phyloP scores from a whole-genome alignment of 2,888 invertebrate species.

The Phaedon cochleariae region DNA sequence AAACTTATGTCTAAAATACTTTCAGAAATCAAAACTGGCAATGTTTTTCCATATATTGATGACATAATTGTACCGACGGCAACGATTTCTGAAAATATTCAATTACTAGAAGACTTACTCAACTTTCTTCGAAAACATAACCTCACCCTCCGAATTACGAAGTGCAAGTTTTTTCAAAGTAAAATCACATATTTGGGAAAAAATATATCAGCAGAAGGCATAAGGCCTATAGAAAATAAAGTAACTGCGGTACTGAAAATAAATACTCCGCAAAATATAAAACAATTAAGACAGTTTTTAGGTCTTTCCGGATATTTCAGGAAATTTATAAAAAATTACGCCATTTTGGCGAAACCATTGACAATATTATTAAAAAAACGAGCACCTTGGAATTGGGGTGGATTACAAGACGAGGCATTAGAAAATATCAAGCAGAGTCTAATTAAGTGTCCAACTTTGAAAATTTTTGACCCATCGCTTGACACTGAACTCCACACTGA shows the following conservation, averaged over 20 bases:
- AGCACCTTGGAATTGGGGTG: background rate
- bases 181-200: constrained; percentile 37
- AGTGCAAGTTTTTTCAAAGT: constrained; percentile 38
- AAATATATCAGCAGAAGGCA: constrained; percentile 37
- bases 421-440: background rate
- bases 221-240: constrained; percentile 37
- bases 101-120: constrained; percentile 12
- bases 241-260: constrained; percentile 34
- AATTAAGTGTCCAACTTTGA: background rate
- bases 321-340: constrained; percentile 35
- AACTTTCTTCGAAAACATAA: constrained; percentile 13
- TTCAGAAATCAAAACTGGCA: constrained; percentile 26
- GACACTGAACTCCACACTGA: constrained; percentile 35
- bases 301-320: constrained; percentile 39
- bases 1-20: constrained; percentile 45
- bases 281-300: constrained; percentile 40
- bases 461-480: constrained; percentile 1
- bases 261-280: constrained; percentile 29
- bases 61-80: constrained; percentile 37
- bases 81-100: constrained; percentile 29
- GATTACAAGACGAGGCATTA: background rate
- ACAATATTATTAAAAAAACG: constrained; percentile 17
- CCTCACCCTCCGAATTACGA: constrained; percentile 37
- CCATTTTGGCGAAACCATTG: constrained; percentile 31
- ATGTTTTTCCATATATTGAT: constrained; percentile 35